Evolutionary conservation across 1,140 invertebrate genomes (phyloP), one percentile per base, ranked within the genome.

Genomic region (Zaprionus inermis): DNA sequence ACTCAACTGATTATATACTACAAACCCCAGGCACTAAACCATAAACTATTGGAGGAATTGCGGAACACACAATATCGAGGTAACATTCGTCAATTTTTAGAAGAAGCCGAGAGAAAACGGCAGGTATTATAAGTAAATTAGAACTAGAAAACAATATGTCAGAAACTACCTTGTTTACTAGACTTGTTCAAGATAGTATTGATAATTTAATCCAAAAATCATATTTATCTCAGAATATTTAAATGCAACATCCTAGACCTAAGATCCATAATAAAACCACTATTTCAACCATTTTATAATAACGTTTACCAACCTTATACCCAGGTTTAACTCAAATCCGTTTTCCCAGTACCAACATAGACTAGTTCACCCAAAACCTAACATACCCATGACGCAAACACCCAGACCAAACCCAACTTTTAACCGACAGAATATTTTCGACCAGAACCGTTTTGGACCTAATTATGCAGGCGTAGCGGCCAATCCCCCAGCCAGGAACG

Each of bases 31-130:
- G 28, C 20, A 51, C 65, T 6, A 10, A 68, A 52, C 7, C 65
- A 68, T 12, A 41, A 67, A 51, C n/a, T 55, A 51, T 11, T 38
- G 55, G 55, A 67, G 18, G 54, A 67, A 9, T 67, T 67, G n/a
- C 14, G 65, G n/a, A 67, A 67, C 41, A 34, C 10, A 34, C 32
- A 34, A 65, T 54, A 46, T 32, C 22, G 44, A 52, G 60, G 60
- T 38, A 67, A 67, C 12, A 57, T 67, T 16, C 38, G 54, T 12
- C 64, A 67, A 12, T 67, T 67, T 10, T 18, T 67, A 10, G 54
- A 67, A 57, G 54, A 67, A 30, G 52, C 64, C 46, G 60, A 67
- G n/a, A 67, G 18, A 49, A 56, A 20, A 49, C 0, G 64, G 30
- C 54, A 67, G 28, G 36, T 34, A 46, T 20, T 44, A 56, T 16